Conservation (phyloP, 2,888 invertebrate genomes). For the Hypena proboscidalis region DNA sequence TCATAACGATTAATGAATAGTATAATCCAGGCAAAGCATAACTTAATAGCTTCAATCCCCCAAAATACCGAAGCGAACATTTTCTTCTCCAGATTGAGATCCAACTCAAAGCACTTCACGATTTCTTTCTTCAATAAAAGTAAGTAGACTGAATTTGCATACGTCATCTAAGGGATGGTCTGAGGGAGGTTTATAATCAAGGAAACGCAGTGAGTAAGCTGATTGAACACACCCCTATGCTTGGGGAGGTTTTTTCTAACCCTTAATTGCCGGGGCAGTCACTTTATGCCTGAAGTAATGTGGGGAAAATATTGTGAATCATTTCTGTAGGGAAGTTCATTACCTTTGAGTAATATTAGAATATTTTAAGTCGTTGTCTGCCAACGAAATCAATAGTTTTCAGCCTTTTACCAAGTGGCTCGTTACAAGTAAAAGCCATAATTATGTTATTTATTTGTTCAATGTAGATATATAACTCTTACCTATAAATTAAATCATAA, state of each 20-base stretch:
- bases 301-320: slow-evolving; percentile 28
- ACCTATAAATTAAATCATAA: too few species aligned
- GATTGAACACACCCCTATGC: slow-evolving; percentile 43
- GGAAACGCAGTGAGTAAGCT: slow-evolving; percentile 38
- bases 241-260: slow-evolving; percentile 32
- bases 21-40: too few species aligned
- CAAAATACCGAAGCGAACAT: too few species aligned
- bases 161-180: slow-evolving; percentile 43
- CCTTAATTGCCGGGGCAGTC: slow-evolving; percentile 29
- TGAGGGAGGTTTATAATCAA: slow-evolving; percentile 40
- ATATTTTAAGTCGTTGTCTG: too few species aligned
- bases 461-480: too few species aligned
- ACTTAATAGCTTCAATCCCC: too few species aligned
- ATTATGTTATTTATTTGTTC: too few species aligned
- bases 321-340: slow-evolving; percentile 14
- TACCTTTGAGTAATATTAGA: too few species aligned
- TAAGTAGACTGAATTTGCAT: slow-evolving; percentile 40
- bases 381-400: too few species aligned
- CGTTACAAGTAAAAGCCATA: too few species aligned
- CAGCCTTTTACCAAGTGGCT: too few species aligned
- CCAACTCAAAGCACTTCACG: slow-evolving; percentile 7
- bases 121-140: slow-evolving; percentile 39
- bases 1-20: too few species aligned
- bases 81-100: slow-evolving; percentile 3
- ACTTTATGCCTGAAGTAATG: slow-evolving; percentile 25